A percentile compares a stretch with the other conserved stretches of the same genome.
phyloP scores from a whole-genome alignment of 2,888 invertebrate genomes.

The Agrypnus murinus region DNA sequence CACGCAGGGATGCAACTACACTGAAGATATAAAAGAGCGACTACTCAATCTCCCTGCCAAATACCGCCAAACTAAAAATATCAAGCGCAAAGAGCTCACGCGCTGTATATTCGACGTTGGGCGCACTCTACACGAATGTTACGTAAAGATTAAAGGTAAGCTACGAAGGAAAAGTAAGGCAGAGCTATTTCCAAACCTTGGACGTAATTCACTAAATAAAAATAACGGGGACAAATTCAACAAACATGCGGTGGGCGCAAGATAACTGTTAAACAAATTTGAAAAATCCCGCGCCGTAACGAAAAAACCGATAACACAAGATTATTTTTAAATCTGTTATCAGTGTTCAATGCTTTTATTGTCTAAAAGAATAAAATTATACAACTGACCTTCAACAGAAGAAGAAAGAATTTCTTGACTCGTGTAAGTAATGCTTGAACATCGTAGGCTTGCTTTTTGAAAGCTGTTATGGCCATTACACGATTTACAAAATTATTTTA shows the following conservation, averaged over 20 bases:
- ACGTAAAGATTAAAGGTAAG: conserved; percentile 55
- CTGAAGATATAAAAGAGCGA: conserved; percentile 57
- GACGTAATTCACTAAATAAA: conserved; percentile 52
- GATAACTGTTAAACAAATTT: conserved; percentile 14
- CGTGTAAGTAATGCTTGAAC: conserved; percentile 44
- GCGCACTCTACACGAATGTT: conserved; percentile 40
- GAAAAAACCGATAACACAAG: conserved; percentile 22
- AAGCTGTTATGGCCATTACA: conserved; percentile 29
- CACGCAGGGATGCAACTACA: conserved; percentile 61
- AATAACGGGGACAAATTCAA: conserved; percentile 50
- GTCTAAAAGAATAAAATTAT: neutral
- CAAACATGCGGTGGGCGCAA: conserved; percentile 41
- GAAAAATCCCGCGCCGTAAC: conserved; percentile 4
- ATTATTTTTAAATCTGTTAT: neutral
- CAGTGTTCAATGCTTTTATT: conserved; percentile 1
- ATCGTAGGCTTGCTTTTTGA: conserved; percentile 36
- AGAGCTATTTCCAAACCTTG: conserved; percentile 51
- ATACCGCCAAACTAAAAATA: conserved; percentile 82
- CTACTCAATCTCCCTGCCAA: conserved; percentile 73
- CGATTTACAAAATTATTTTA: conserved; percentile 11
- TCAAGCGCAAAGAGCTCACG: conserved; percentile 56
- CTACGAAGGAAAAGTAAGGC: conserved; percentile 44
- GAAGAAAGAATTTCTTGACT: conserved; percentile 53
- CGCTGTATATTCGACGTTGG: conserved; percentile 40
- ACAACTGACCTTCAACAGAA: conserved; percentile 57